Evolutionary conservation across 2,888 invertebrate genomes (phyloP).

Genomic region (Acleris cristana): DNA sequence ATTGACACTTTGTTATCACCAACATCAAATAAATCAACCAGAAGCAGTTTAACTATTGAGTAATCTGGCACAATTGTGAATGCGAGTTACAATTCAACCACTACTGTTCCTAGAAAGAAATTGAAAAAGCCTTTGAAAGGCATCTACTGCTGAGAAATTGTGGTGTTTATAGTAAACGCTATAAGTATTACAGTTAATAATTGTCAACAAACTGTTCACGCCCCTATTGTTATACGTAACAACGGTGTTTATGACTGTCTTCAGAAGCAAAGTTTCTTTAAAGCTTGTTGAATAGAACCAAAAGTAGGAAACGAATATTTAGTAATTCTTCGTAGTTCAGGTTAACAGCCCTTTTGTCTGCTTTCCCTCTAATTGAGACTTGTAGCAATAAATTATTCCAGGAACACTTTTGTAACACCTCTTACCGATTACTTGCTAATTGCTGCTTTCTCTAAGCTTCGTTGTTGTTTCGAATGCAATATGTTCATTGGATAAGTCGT

Average conservation of each 20-base stretch:
- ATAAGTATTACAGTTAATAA: too few species aligned
- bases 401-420: constrained; percentile 77
- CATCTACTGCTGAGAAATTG: too few species aligned
- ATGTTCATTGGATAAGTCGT: constrained; percentile 46
- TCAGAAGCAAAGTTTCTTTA: too few species aligned
- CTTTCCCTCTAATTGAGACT: constrained; percentile 80
- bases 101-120: neutral
- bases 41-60: constrained; percentile 13
- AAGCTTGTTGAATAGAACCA: neutral
- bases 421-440: constrained; percentile 70
- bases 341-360: constrained; percentile 60
- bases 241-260: too few species aligned
- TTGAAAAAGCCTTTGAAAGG: neutral
- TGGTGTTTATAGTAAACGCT: too few species aligned
- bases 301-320: too few species aligned
- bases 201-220: too few species aligned
- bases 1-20: constrained; percentile 15
- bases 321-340: too few species aligned
- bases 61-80: constrained; percentile 5
- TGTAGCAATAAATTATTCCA: constrained; percentile 78
- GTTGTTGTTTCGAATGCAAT: constrained; percentile 38
- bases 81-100: neutral
- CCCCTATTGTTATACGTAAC: too few species aligned
- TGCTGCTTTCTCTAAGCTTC: constrained; percentile 68
- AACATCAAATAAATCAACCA: constrained; percentile 14